Conservation (phyloP, 2,888 invertebrate genomes). For the Tipula lateralis region DNA sequence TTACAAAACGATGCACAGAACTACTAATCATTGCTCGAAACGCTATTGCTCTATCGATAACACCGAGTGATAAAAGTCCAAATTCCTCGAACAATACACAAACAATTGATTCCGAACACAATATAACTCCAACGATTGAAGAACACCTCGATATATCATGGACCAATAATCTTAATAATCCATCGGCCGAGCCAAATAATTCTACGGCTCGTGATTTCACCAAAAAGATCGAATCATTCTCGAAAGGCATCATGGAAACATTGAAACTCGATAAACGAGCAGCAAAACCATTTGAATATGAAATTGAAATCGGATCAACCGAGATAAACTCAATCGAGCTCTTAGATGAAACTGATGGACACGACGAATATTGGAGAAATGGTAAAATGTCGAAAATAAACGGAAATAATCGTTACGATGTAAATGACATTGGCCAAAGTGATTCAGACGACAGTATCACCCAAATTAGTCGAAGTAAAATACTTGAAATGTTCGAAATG, state of each 20-base stretch:
- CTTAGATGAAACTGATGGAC: constrained; percentile 44
- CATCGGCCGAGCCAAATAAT: constrained; percentile 44
- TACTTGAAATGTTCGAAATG: constrained; percentile 48
- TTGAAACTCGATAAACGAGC: constrained; percentile 49
- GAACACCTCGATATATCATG: constrained; percentile 50
- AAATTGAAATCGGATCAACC: constrained; percentile 49
- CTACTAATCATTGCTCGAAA: constrained; percentile 72
- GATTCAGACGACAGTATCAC: constrained; percentile 42
- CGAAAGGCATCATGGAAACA: constrained; percentile 50
- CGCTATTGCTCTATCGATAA: constrained; percentile 53
- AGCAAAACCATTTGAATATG: constrained; percentile 48
- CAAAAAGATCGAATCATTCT: constrained; percentile 49
- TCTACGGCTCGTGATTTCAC: constrained; percentile 48
- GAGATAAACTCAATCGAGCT: constrained; percentile 46
- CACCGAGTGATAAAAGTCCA: constrained; percentile 55
- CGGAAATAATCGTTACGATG: constrained; percentile 45
- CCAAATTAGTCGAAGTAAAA: constrained; percentile 42
- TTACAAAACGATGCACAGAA: constrained; percentile 71
- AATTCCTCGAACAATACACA: constrained; percentile 50
- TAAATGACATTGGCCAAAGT: constrained; percentile 33
- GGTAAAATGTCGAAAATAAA: constrained; percentile 45
- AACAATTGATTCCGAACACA: constrained; percentile 50
- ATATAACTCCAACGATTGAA: constrained; percentile 48
- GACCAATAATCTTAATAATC: constrained; percentile 47
- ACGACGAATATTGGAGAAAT: constrained; percentile 45